Percentiles rank a stretch among this genome's conserved stretches.
These are phyloP conservation scores for Torymus aiolomorphi DNA, from an alignment of 2,888 invertebrate genomes.

Conservation along the genomic window DNA sequence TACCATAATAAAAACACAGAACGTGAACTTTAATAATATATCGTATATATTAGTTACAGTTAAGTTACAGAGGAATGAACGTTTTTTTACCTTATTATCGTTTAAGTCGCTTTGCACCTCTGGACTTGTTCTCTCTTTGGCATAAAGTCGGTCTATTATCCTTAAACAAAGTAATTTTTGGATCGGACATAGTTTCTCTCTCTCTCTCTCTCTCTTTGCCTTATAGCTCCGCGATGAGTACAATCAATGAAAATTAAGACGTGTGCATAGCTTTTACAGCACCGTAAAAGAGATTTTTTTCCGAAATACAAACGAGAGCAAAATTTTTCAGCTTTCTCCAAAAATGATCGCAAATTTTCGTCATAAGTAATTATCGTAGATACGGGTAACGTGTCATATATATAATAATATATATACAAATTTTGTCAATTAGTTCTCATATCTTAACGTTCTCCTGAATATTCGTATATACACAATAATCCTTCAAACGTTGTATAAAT, in stretches of 20 bases:
- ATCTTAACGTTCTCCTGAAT: constrained; percentile 14
- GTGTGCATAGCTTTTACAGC: background rate
- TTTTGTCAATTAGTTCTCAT: constrained; percentile 17
- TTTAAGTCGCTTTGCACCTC: constrained; percentile 13
- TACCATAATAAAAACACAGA: constrained; percentile 2
- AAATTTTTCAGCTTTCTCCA: no score
- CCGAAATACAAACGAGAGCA: no score
- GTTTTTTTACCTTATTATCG: constrained; percentile 23
- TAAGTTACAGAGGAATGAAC: constrained; percentile 52
- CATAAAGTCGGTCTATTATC: constrained; percentile 46
- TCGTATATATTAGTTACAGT: constrained; percentile 49
- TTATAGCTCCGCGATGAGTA: background rate
- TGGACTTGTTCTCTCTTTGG: constrained; percentile 47
- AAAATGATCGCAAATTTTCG: no score
- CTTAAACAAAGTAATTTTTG: constrained; percentile 46
- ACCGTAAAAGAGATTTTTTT: constrained; percentile 6
- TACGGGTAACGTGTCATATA: no score
- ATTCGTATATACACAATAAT: constrained; percentile 20
- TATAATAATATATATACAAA: constrained; percentile 39
- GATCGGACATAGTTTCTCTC: constrained; percentile 38
- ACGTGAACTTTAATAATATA: constrained; percentile 47
- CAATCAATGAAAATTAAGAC: background rate
- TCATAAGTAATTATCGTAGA: no score
- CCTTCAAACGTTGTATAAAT: constrained; percentile 43
- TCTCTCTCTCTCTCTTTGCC: constrained; percentile 6